These are phyloP conservation scores for Gambusia holbrooki DNA, from an alignment of 2,113 vertebrate species.

Conservation along the genomic window DNA sequence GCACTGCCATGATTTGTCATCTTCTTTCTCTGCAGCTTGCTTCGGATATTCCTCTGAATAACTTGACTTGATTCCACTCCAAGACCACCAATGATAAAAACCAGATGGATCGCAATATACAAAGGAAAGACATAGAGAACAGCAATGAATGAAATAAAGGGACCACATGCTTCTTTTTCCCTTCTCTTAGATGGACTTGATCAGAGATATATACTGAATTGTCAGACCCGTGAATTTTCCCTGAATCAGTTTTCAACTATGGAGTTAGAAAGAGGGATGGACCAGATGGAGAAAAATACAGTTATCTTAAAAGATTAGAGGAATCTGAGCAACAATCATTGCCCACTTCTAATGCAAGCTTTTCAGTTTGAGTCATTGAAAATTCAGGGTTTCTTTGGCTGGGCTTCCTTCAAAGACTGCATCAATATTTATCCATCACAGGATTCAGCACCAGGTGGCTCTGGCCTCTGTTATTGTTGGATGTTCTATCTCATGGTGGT, in stretches of 20 bases:
- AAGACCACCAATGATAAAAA: slow-evolving; percentile 35
- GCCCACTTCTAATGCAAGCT: background rate
- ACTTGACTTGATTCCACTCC: slow-evolving; percentile 12
- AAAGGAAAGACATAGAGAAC: background rate
- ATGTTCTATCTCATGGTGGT: slow-evolving; percentile 23
- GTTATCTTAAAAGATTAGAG: slow-evolving; percentile 27
- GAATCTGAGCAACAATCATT: slow-evolving; percentile 36
- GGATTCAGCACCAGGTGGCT: slow-evolving; percentile 39
- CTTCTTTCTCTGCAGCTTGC: slow-evolving; percentile 7
- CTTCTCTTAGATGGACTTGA: slow-evolving; percentile 59
- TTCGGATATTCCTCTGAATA: slow-evolving; percentile 10
- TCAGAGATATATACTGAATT: slow-evolving; percentile 39
- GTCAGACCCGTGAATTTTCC: slow-evolving; percentile 9
- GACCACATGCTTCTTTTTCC: slow-evolving; percentile 56
- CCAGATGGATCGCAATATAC: slow-evolving; percentile 18
- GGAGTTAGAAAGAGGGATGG: background rate
- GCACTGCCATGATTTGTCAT: slow-evolving; percentile 19
- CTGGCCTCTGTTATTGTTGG: slow-evolving; percentile 54
- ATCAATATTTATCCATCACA: slow-evolving; percentile 64
- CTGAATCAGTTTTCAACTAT: slow-evolving; percentile 13
- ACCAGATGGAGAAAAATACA: slow-evolving; percentile 1
- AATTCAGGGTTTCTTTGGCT: slow-evolving; percentile 1
- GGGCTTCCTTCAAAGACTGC: slow-evolving; percentile 50
- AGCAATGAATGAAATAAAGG: slow-evolving; percentile 17
- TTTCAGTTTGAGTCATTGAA: background rate